phyloP scores from a whole-genome alignment of 2,888 invertebrate species.

The Ochropacha duplaris region DNA sequence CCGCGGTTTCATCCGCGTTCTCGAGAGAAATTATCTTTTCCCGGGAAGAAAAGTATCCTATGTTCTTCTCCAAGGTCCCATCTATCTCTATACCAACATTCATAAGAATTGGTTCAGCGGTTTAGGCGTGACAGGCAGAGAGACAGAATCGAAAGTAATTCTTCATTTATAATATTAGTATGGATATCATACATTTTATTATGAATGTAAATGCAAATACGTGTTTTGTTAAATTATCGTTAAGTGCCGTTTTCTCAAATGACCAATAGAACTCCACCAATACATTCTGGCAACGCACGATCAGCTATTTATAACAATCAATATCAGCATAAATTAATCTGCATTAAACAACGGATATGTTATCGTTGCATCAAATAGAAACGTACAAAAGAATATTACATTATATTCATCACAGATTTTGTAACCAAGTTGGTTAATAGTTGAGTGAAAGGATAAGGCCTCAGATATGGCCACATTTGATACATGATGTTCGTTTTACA shows the following conservation, averaged over 20 bases:
- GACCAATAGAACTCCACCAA: neutral
- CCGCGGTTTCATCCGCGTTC: too few species aligned
- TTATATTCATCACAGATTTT: constrained; percentile 28
- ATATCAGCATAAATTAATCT: constrained; percentile 10
- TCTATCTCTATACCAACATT: too few species aligned
- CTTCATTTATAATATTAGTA: too few species aligned
- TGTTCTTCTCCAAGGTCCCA: too few species aligned
- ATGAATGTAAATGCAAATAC: too few species aligned
- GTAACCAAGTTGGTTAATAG: constrained; percentile 23
- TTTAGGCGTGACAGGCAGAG: too few species aligned
- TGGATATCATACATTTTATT: too few species aligned
- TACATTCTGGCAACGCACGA: neutral
- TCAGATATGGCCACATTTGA: constrained; percentile 4
- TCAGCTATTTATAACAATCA: neutral
- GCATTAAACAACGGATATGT: constrained; percentile 1
- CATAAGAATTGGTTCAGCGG: too few species aligned
- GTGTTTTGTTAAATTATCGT: too few species aligned
- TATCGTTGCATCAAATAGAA: constrained; percentile 11
- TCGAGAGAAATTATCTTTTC: too few species aligned
- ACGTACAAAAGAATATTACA: constrained; percentile 27
- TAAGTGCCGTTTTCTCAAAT: neutral
- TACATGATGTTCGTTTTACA: neutral
- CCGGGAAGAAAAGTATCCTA: too few species aligned
- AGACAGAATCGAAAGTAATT: too few species aligned
- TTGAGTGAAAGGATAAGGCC: constrained; percentile 32